Evolutionary conservation across 2,797 vertebrate genomes (phyloP).

Genomic region (Enteromius fasciolatus): DNA sequence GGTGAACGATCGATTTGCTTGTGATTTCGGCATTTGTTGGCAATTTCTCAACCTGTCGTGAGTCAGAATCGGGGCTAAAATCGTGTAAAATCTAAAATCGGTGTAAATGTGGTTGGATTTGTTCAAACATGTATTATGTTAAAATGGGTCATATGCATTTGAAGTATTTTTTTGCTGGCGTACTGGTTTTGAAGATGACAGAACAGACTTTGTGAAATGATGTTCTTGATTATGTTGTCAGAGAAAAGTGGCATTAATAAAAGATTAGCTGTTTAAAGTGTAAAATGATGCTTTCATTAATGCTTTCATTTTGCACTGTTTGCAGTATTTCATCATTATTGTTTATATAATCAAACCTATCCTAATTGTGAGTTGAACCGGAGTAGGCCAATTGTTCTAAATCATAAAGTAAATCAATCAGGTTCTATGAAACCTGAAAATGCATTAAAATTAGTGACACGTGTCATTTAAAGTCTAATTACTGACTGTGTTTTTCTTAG

Average conservation of each 20-base stretch:
- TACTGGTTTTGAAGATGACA: neutral
- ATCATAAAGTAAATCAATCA: neutral
- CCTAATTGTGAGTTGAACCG: neutral
- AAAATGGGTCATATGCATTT: neutral
- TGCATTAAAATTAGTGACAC: neutral
- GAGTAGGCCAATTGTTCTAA: neutral
- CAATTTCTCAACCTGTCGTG: no score
- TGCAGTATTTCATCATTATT: neutral
- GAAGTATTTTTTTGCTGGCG: neutral
- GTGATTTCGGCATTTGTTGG: no score
- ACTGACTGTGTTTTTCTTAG: neutral
- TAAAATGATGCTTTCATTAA: neutral
- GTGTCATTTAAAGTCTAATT: neutral
- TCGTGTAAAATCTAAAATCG: no score
- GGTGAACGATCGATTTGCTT: no score
- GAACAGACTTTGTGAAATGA: neutral
- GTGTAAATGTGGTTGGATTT: neutral
- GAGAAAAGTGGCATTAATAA: neutral
- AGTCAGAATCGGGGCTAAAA: no score
- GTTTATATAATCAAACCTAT: neutral
- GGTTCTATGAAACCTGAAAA: neutral
- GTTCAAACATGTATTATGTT: neutral
- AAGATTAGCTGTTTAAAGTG: neutral
- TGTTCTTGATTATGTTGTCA: neutral
- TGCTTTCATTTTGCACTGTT: neutral